Percentiles rank a stretch among this genome's conserved stretches.
Evolutionary conservation across 1,140 invertebrate genomes (phyloP).

Genomic region (Drosophila ercepeae): DNA sequence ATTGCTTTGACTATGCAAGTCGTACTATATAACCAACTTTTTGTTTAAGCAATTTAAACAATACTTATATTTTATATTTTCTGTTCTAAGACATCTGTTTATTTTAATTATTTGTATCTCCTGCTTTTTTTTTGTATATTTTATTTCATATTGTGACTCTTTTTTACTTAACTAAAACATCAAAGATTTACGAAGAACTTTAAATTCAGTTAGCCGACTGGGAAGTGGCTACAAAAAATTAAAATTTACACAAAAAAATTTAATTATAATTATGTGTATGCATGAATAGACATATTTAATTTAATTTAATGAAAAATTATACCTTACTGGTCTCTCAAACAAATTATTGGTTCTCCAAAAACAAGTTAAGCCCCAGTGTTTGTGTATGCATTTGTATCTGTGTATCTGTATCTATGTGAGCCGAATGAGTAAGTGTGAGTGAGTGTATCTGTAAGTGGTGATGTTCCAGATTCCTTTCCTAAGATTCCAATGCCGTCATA

Average conservation of each 20-base stretch:
- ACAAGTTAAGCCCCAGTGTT: not conserved
- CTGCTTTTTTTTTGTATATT: not conserved
- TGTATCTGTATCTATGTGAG: not conserved
- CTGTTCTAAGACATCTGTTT: not conserved
- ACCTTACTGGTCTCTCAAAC: too few relatives aligned
- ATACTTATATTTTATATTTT: constrained; percentile 1
- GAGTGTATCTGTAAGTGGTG: not conserved
- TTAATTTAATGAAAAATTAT: too few relatives aligned
- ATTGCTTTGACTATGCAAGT: constrained; percentile 10
- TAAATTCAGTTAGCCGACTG: constrained; percentile 23
- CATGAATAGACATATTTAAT: not conserved
- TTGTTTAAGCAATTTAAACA: constrained; percentile 18
- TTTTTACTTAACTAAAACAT: not conserved
- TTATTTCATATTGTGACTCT: not conserved
- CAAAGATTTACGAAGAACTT: constrained; percentile 7
- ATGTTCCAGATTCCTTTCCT: constrained; percentile 3
- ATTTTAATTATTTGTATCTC: not conserved
- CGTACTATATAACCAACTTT: constrained; percentile 18
- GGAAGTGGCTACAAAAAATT: not conserved
- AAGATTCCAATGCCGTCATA: constrained; percentile 57
- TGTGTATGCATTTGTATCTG: not conserved
- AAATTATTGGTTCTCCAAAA: too few relatives aligned
- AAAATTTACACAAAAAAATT: not conserved
- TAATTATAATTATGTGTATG: not conserved
- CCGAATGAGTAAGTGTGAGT: not conserved